Percentiles rank a stretch among this genome's conserved stretches.
phyloP scores from a whole-genome alignment of 2,113 vertebrate species.

The Geococcyx californianus region DNA sequence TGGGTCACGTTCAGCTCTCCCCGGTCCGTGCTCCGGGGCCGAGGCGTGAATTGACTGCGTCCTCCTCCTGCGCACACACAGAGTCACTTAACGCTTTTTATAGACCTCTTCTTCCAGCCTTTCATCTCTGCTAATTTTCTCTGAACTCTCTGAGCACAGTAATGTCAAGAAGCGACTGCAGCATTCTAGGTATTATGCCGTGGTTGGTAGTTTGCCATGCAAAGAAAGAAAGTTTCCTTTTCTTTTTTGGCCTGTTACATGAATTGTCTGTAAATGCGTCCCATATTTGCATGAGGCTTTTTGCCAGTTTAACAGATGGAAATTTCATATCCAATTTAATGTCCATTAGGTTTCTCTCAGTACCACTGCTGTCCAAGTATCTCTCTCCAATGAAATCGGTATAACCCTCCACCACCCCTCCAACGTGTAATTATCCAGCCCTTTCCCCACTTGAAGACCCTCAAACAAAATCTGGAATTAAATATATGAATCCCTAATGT shows the following conservation, averaged over 20 bases:
- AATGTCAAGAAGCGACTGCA: neutral
- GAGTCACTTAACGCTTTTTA: neutral
- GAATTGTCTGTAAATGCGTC: conserved; percentile 51
- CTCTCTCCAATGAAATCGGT: neutral
- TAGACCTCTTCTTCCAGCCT: neutral
- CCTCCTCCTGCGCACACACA: neutral
- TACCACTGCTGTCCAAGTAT: conserved; percentile 26
- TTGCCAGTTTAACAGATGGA: conserved; percentile 63
- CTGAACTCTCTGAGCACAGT: neutral
- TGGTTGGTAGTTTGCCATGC: conserved; percentile 23
- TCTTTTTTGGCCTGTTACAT: conserved; percentile 21
- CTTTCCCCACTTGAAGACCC: neutral
- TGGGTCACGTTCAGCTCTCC: neutral
- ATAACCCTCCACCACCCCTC: neutral
- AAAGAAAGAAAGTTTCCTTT: conserved; percentile 31
- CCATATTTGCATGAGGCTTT: conserved; percentile 43
- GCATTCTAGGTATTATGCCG: conserved; percentile 23
- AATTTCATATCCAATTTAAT: conserved; percentile 52
- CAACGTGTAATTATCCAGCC: neutral
- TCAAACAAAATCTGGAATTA: neutral
- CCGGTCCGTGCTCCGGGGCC: neutral
- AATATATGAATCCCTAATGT: neutral
- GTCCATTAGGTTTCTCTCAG: conserved; percentile 13
- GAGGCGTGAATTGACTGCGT: neutral
- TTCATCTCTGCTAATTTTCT: conserved; percentile 25